A percentile compares a stretch with the other conserved stretches of the same genome.
Conservation (phyloP, 2,113 vertebrate species). For the Neopipo cinnamomea region DNA sequence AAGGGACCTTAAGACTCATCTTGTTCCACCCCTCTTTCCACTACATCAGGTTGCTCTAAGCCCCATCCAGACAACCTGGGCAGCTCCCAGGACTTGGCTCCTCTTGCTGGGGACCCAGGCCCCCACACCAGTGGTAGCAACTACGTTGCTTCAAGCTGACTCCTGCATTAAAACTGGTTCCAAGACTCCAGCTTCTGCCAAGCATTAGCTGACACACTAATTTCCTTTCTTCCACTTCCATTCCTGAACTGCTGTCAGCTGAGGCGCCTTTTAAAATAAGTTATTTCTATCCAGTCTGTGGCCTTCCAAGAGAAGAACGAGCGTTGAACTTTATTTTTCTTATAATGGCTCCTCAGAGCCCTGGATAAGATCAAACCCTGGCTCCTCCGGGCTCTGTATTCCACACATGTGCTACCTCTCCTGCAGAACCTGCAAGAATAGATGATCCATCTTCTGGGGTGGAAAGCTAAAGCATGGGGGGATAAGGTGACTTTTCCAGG, state of each 20-base stretch:
- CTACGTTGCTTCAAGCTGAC: neutral
- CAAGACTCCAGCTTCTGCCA: neutral
- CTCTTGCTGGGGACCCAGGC: neutral
- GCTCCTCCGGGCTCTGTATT: neutral
- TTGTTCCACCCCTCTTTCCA: neutral
- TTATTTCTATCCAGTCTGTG: neutral
- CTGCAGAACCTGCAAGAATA: rapidly evolving
- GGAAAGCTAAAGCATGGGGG: neutral
- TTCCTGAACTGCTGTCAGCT: neutral
- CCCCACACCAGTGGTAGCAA: neutral
- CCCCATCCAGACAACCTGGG: neutral
- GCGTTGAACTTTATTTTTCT: neutral
- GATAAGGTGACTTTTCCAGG: neutral
- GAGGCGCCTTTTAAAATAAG: neutral
- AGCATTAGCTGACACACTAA: neutral
- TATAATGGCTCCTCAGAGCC: neutral
- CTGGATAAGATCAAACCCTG: neutral
- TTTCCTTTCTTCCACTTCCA: neutral
- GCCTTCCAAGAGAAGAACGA: neutral
- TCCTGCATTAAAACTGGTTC: neutral
- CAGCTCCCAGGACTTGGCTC: neutral
- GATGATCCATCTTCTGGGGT: neutral
- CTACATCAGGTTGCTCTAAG: neutral
- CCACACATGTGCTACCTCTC: rapidly evolving
- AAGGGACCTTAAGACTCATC: neutral